Conservation (phyloP, 1,140 invertebrate genomes). For the Gonioctena quinquepunctata region DNA sequence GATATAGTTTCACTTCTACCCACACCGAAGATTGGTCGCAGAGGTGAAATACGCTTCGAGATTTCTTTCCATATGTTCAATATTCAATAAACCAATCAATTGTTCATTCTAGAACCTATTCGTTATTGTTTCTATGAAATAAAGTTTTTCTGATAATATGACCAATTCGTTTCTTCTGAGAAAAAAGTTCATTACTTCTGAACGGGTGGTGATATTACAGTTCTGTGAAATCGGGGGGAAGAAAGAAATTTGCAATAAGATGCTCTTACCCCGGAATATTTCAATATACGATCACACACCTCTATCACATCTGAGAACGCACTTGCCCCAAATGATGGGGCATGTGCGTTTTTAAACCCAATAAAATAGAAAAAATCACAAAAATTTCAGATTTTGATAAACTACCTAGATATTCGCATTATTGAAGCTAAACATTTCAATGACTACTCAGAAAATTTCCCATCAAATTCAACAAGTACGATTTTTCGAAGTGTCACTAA, state of each 20-base stretch:
- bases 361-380: slow-evolving; percentile 10
- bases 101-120: neutral
- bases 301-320: neutral
- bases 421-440: neutral
- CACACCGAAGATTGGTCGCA: neutral
- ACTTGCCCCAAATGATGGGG: slow-evolving; percentile 9
- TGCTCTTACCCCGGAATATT: slow-evolving; percentile 13
- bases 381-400: slow-evolving; percentile 8
- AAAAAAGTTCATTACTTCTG: slow-evolving; percentile 3
- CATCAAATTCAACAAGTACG: slow-evolving; percentile 6
- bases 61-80: neutral
- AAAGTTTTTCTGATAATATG: slow-evolving; percentile 9
- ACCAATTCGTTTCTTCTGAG: slow-evolving; percentile 4
- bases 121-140: slow-evolving; percentile 7
- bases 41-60: neutral
- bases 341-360: slow-evolving; percentile 12
- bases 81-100: neutral
- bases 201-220: slow-evolving; percentile 13
- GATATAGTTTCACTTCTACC: neutral
- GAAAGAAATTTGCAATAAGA: slow-evolving; percentile 1
- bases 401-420: neutral
- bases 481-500: neutral
- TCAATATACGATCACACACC: slow-evolving; percentile 5
- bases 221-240: slow-evolving; percentile 7
- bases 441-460: neutral